Evolutionary conservation across 2,888 invertebrate species (phyloP).

Genomic region (Tortrix viridana): DNA sequence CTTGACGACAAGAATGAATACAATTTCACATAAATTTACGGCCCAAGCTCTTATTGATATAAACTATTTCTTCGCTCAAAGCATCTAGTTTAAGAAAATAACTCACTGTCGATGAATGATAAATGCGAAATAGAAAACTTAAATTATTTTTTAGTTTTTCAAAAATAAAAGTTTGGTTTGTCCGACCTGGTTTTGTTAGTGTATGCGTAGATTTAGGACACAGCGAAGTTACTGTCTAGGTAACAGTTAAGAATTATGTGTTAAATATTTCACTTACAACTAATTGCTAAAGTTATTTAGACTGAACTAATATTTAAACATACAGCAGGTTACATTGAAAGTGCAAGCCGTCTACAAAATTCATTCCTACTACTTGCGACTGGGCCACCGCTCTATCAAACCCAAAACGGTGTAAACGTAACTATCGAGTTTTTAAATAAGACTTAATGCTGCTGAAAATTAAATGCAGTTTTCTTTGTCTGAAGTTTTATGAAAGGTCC

Average conservation of each 20-base stretch:
- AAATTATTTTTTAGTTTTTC: background rate
- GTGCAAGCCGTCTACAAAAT: slow-evolving; percentile 76
- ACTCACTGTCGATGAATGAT: background rate
- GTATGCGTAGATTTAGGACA: slow-evolving; percentile 10
- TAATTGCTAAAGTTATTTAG: slow-evolving; percentile 30
- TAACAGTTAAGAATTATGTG: slow-evolving; percentile 14
- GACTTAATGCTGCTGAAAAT: slow-evolving; percentile 41
- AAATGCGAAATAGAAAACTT: background rate
- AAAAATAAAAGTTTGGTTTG: slow-evolving; percentile 8
- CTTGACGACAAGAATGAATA: too few species aligned
- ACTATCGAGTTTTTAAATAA: slow-evolving; percentile 40
- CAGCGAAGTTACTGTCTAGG: slow-evolving; percentile 7
- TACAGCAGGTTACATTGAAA: slow-evolving; percentile 61
- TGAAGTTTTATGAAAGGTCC: slow-evolving; percentile 40
- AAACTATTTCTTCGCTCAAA: background rate
- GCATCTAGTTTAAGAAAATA: background rate
- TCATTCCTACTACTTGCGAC: slow-evolving; percentile 71
- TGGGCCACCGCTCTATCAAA: slow-evolving; percentile 63
- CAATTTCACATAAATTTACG: too few species aligned
- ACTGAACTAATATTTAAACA: slow-evolving; percentile 31
- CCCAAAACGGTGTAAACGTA: slow-evolving; percentile 42
- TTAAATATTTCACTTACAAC: slow-evolving; percentile 19
- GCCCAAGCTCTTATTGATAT: background rate
- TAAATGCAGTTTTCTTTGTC: slow-evolving; percentile 46
- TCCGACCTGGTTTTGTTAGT: slow-evolving; percentile 8